Conservation (phyloP, 1,140 invertebrate species). For the Apis florea region DNA sequence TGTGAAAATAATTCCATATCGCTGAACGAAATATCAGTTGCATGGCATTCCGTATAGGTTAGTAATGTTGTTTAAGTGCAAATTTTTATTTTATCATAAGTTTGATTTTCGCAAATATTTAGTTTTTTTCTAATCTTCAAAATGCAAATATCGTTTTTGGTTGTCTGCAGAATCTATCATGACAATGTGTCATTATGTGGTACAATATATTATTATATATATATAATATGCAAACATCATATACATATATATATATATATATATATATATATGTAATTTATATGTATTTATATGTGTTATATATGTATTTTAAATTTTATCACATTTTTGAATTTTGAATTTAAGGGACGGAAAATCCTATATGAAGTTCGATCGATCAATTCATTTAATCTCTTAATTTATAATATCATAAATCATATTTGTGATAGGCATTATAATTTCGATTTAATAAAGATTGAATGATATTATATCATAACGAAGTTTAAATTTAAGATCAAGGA, state of each 20-base stretch:
- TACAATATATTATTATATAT: background rate
- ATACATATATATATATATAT: no score
- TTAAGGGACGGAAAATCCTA: background rate
- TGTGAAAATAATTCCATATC: background rate
- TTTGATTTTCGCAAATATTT: conserved; percentile 20
- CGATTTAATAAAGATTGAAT: no score
- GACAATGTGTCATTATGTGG: background rate
- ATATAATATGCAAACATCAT: no score
- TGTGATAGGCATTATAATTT: background rate
- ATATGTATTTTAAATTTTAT: background rate
- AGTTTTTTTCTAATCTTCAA: conserved; percentile 14
- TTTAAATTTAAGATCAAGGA: no score
- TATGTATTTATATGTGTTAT: background rate
- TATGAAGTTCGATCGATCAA: background rate
- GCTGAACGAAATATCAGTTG: background rate
- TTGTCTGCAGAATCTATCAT: no score
- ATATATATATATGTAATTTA: background rate
- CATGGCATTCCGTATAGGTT: background rate
- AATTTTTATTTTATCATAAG: background rate
- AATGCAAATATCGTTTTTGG: background rate
- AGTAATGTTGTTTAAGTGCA: background rate
- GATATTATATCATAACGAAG: no score
- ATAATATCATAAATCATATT: background rate
- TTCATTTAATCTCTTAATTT: background rate
- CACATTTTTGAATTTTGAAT: background rate